Base-by-base conservation (phyloP, 1,140 invertebrate genomes). In the Magallana gigas region DNA sequence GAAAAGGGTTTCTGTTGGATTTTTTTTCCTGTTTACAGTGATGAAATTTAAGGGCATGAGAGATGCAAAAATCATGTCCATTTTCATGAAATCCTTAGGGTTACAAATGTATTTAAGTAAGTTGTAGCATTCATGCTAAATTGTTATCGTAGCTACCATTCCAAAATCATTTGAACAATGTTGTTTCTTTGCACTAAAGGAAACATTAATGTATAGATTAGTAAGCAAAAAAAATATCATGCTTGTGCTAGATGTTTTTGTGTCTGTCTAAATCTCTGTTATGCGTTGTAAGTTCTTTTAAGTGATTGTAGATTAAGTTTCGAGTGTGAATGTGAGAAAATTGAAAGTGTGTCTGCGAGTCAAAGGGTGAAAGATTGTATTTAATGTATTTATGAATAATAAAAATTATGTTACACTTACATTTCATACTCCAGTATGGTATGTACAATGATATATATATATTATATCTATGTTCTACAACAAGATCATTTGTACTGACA, bases 211-310 rank as follows among this genome's bases (percentile, higher is more conserved):
- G 23, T 76, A 7, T 76, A 76, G 68, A 23, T 3, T 76, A 76
- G 60, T 62, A n/a, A 62, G 11, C 23, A 76, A 48, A 76, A 76
- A 23, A 76, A 29, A 36, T 23, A 23, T 36, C 23, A 76, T 76
- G 68, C 68, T 76, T 76, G 68, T 76, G 68, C 68, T 76, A 76
- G 18, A 64, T 76, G 68, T 76, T 29, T 71, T 76, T 76, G 18
- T 71, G 68, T 48, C 12, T 76, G 68, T 76, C 23, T 9, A 2
- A 76, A 76, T 76, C 68, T 29, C 23, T 29, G 68, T 76, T 76
- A 76, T 29, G 68, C 68, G 68, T 76, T 76, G 68, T 76, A 76
- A 18, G 36, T 76, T 48, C 36, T 48, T 76, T 76, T 29, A 68
- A 71, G 36, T 23, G 11, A 76, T 76, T 18, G 68, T 76, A 76